Conservation (phyloP, 2,888 invertebrate genomes). For the Pyrochroa serraticornis region DNA sequence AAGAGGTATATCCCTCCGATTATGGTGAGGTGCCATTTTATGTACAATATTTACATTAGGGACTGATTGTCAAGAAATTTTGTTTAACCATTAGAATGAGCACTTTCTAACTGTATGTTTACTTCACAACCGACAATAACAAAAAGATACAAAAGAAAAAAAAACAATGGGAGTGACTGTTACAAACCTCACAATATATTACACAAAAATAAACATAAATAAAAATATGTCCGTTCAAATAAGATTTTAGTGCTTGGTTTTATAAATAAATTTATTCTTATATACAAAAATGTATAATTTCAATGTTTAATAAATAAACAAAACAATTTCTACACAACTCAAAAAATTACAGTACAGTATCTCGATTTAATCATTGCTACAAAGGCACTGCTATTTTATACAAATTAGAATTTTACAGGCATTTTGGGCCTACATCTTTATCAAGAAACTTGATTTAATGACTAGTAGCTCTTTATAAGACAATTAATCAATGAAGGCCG, state of each 20-base stretch:
- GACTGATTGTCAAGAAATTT: conserved; percentile 32
- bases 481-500: conserved; percentile 19
- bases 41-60: conserved; percentile 32
- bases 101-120: too few relatives aligned
- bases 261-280: conserved; percentile 42
- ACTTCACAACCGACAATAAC: too few relatives aligned
- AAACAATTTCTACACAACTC: conserved; percentile 33
- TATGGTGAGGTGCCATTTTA: conserved; percentile 31
- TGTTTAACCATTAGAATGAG: background rate
- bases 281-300: conserved; percentile 44
- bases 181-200: background rate
- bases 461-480: conserved; percentile 22
- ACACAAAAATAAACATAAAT: background rate
- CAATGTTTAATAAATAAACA: conserved; percentile 44
- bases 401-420: conserved; percentile 27
- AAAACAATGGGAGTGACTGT: background rate
- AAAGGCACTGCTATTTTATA: conserved; percentile 44
- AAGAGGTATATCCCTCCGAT: conserved; percentile 25
- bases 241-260: conserved; percentile 5
- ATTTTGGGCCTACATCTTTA: conserved; percentile 22
- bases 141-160: conserved; percentile 1
- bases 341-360: conserved; percentile 38
- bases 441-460: conserved; percentile 22
- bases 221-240: background rate
- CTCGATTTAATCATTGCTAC: conserved; percentile 40